Conservation (phyloP, 2,113 vertebrate species). For the Plotosus lineatus region DNA sequence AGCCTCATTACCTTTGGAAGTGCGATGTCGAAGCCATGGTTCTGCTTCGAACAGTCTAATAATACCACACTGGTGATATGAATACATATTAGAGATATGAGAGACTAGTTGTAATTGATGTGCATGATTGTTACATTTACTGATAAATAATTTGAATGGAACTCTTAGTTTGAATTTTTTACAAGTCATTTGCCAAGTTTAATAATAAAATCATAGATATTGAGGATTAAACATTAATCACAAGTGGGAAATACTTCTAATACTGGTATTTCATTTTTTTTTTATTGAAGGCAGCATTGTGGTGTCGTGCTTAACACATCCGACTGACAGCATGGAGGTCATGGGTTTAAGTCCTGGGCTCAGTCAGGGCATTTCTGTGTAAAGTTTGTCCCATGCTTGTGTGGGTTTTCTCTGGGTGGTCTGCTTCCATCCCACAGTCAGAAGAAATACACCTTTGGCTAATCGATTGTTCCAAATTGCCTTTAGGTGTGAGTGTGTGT, state of each 20-base stretch:
- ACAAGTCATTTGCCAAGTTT: slow-evolving; percentile 4
- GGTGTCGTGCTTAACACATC: too few relatives aligned
- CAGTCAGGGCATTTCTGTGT: too few relatives aligned
- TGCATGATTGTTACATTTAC: slow-evolving; percentile 22
- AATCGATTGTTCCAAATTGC: too few relatives aligned
- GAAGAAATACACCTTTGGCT: too few relatives aligned
- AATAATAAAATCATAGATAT: not conserved
- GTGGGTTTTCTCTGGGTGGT: too few relatives aligned
- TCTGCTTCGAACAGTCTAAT: slow-evolving; percentile 56
- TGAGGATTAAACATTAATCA: not conserved
- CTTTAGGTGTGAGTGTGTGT: too few relatives aligned
- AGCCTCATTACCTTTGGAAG: slow-evolving; percentile 70
- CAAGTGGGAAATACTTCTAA: not conserved
- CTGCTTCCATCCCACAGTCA: too few relatives aligned
- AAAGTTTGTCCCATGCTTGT: too few relatives aligned
- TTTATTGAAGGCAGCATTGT: too few relatives aligned
- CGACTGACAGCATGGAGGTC: too few relatives aligned
- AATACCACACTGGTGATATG: slow-evolving; percentile 35
- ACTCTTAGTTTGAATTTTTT: not conserved
- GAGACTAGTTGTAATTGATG: slow-evolving; percentile 42
- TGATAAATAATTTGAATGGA: slow-evolving; percentile 27
- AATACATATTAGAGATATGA: slow-evolving; percentile 32
- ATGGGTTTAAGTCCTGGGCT: too few relatives aligned
- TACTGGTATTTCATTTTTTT: too few relatives aligned
- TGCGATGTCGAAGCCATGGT: slow-evolving; percentile 64